phyloP scores from a whole-genome alignment of 2,113 vertebrate genomes.

The Toxotes jaculatrix region DNA sequence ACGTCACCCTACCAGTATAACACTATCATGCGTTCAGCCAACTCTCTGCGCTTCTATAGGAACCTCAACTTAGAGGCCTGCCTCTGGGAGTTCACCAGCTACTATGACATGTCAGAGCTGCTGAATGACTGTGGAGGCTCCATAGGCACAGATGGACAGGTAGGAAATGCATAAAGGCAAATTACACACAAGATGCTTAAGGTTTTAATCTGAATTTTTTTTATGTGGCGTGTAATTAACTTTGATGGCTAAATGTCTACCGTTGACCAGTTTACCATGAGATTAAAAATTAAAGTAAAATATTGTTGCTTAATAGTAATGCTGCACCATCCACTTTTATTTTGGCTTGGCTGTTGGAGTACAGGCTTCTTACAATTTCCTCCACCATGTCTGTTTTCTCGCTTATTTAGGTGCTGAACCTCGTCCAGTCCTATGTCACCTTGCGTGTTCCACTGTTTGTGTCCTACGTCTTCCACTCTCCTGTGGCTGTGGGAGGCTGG shows the following conservation, averaged over 20 bases:
- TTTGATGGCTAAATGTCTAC: too few species aligned
- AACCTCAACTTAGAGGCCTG: slow-evolving; percentile 88
- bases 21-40: slow-evolving; percentile 76
- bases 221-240: too few species aligned
- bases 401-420: slow-evolving; percentile 82
- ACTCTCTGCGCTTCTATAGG: slow-evolving; percentile 85
- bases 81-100: slow-evolving; percentile 87
- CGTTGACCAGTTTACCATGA: too few species aligned
- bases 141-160: slow-evolving; percentile 86
- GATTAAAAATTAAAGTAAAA: too few species aligned
- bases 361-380: neutral
- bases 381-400: neutral
- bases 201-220: too few species aligned
- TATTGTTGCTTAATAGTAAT: neutral
- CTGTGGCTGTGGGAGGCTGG: slow-evolving; percentile 84
- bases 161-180: slow-evolving; percentile 36
- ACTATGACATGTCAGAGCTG: slow-evolving; percentile 86
- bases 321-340: neutral
- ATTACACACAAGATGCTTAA: neutral
- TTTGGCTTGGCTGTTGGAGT: neutral
- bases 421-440: slow-evolving; percentile 87
- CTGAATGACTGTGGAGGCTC: slow-evolving; percentile 84
- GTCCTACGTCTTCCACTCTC: slow-evolving; percentile 86
- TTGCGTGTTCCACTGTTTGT: slow-evolving; percentile 83
- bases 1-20: slow-evolving; percentile 87